Conservation (phyloP, 2,113 vertebrate species). For the Vulpes ferrilata region DNA sequence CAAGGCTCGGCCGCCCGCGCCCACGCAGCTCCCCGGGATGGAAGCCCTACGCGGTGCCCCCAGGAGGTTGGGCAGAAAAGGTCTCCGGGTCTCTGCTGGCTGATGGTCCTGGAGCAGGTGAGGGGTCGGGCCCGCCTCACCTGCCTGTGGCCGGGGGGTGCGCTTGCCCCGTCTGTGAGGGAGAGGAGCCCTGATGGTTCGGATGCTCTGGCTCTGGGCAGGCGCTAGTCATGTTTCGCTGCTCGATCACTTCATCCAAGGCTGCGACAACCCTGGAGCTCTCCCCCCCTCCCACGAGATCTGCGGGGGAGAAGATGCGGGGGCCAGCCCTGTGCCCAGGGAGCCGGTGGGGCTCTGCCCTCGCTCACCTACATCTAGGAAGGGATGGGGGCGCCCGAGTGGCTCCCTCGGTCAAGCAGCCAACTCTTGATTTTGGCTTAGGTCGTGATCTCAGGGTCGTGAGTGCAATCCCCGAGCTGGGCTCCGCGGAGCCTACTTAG, state of each 20-base stretch:
- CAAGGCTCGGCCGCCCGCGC: too few relatives aligned
- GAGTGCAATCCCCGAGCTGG: not conserved
- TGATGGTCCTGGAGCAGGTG: not conserved
- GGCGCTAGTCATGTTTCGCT: not conserved
- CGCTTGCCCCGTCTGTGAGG: not conserved
- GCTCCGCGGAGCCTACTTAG: not conserved
- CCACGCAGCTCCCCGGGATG: too few relatives aligned
- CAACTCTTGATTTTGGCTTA: not conserved
- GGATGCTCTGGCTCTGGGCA: not conserved
- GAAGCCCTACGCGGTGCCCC: too few relatives aligned
- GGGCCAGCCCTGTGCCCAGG: not conserved
- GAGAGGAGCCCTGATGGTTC: not conserved
- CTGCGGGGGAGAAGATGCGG: fast-evolving
- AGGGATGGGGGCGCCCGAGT: not conserved
- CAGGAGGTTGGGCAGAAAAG: not conserved
- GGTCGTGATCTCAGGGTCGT: not conserved
- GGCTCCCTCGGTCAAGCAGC: too few relatives aligned
- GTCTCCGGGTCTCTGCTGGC: not conserved
- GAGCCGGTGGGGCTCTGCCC: not conserved
- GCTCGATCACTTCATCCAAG: too few relatives aligned
- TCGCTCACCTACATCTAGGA: not conserved
- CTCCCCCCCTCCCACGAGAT: fast-evolving
- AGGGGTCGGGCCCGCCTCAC: not conserved
- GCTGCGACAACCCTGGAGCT: not conserved
- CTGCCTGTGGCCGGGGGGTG: not conserved